Evolutionary conservation across 2,113 vertebrate genomes (phyloP).

Genomic region (Bungarus multicinctus): DNA sequence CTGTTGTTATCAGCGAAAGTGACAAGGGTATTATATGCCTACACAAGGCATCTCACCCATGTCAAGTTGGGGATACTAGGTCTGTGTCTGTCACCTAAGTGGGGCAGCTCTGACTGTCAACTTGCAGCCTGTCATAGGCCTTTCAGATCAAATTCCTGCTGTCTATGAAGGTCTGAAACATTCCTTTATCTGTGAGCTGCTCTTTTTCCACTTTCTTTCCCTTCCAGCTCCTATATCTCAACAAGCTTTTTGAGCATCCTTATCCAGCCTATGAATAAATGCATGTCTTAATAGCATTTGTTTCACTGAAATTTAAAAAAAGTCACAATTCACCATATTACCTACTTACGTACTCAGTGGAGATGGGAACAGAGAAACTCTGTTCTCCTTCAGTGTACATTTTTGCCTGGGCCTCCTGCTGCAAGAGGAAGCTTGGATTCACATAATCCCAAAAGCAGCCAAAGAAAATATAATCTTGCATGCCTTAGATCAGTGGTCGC

Average conservation of each 20-base stretch:
- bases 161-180: conserved; percentile 31
- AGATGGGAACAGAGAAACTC: neutral
- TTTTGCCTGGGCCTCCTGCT: neutral
- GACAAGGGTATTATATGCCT: neutral
- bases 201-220: conserved; percentile 26
- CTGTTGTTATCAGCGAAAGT: neutral
- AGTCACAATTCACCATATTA: neutral
- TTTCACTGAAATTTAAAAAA: conserved; percentile 10
- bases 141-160: conserved; percentile 38
- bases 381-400: neutral
- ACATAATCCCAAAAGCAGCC: rapidly evolving
- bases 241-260: conserved; percentile 3
- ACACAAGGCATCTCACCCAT: neutral
- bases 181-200: conserved; percentile 31
- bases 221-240: conserved; percentile 14
- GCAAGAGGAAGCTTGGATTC: neutral
- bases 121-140: neutral
- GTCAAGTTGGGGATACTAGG: neutral
- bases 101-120: neutral
- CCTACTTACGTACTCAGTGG: neutral
- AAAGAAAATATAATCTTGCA: neutral
- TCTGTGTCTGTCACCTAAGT: neutral
- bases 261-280: conserved; percentile 33
- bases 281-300: conserved; percentile 26
- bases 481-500: neutral